Percentiles rank a stretch among this genome's conserved stretches.
Evolutionary conservation across 1,140 invertebrate genomes (phyloP).

Genomic region (Lethrus apterus): DNA sequence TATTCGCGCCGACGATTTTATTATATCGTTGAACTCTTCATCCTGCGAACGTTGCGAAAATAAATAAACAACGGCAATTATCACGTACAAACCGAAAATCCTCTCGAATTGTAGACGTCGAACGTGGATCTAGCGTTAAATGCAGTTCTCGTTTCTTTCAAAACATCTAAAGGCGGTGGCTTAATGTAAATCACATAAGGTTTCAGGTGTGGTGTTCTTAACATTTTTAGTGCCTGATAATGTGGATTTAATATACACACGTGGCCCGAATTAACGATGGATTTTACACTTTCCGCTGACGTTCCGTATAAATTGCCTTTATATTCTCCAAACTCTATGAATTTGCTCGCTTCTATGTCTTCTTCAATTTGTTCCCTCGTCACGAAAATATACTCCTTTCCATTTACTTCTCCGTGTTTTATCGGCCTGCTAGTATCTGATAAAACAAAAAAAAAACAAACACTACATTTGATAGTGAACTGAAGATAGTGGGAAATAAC

Average conservation of each 20-base stretch:
- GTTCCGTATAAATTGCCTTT: conserved; percentile 97
- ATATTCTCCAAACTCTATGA: conserved; percentile 95
- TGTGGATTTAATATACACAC: conserved; percentile 94
- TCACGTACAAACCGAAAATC: conserved; percentile 70
- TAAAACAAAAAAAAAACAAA: conserved; percentile 18
- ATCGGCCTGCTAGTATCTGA: conserved; percentile 82
- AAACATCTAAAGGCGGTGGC: conserved; percentile 76
- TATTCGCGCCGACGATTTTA: conserved; percentile 80
- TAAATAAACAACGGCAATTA: conserved; percentile 10
- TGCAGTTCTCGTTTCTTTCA: conserved; percentile 75
- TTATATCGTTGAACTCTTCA: conserved; percentile 86
- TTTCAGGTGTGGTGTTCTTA: conserved; percentile 84
- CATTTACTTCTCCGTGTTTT: conserved; percentile 80
- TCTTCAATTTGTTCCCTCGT: conserved; percentile 83
- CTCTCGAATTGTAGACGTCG: conserved; percentile 79
- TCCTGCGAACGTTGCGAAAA: conserved; percentile 56
- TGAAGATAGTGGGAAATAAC: too few relatives aligned
- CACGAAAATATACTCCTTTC: conserved; percentile 93
- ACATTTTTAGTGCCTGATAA: conserved; percentile 88
- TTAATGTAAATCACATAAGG: conserved; percentile 94
- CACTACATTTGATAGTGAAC: too few relatives aligned
- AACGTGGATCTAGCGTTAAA: conserved; percentile 81
- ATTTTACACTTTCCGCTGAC: conserved; percentile 79
- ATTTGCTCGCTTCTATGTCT: conserved; percentile 82
- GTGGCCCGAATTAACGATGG: conserved; percentile 78